Evolutionary conservation across 2,113 vertebrate species (phyloP), one percentile per base, ranked within the genome.

Genomic region (Spea multiplicata): DNA sequence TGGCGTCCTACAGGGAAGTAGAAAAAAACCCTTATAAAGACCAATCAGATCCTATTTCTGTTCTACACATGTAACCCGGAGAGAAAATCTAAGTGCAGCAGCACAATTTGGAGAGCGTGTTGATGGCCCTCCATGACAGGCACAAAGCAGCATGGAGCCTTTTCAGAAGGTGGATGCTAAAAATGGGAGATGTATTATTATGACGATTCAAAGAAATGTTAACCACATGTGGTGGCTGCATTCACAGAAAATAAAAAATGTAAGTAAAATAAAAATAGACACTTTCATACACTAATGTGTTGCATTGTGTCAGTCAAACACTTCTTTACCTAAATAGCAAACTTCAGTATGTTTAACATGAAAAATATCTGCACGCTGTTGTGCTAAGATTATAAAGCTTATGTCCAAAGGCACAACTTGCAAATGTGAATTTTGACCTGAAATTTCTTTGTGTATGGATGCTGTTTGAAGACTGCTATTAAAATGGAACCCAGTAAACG

Each of bases 141-240:
- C 16, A 44, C 10, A 44, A 49, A 69, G 57, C 75, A 61, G 66
- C 75, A 57, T 67, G 75, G 66, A 48, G 67, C 52, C 66, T 47
- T 68, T 76, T 76, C 46, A 70, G 66, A 46, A 47, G 66, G 75
- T 69, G 53, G 75, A 49, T 69, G 66, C 66, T 76, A 69, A 69
- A 76, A 64, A 49, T 69, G 53, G 53, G 45, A 76, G 52, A 61
- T 16, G 48, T 6, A 47, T 47, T 30, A 52, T 44, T 30, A 49
- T 76, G 45, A 44, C 45, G 65, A 68, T 13, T 14, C 53, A 76
- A 10, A 68, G 12, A 7, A n/a, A n/a, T 17, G 61, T 13, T 16
- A 64, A 30, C 61, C n/a, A 16, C 61, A 17, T 64, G 61, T 30
- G 61, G 61, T 13, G 14, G 61, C 6, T 9, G 30, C n/a, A 64